Evolutionary conservation across 1,140 invertebrate species (phyloP).

Genomic region (Heliconius nattereri): DNA sequence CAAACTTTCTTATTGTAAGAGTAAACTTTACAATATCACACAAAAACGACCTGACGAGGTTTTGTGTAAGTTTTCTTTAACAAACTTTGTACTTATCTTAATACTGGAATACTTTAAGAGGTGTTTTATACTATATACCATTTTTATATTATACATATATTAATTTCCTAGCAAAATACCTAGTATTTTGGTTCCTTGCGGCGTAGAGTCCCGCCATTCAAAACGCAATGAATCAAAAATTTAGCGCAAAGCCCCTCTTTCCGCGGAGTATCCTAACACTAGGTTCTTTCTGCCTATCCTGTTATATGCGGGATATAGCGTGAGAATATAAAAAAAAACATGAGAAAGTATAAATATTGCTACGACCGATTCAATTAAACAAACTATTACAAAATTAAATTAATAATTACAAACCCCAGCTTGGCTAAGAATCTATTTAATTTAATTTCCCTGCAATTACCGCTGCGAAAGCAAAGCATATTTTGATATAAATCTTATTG

Average conservation of each 20-base stretch:
- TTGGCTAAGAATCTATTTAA: not conserved
- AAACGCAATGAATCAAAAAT: too few relatives aligned
- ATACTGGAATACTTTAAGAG: not conserved
- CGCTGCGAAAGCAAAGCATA: slow-evolving; percentile 15
- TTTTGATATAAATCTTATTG: slow-evolving; percentile 29
- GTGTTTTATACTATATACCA: too few relatives aligned
- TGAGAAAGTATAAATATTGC: not conserved
- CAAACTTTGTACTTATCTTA: not conserved
- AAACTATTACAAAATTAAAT: not conserved
- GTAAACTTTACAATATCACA: not conserved
- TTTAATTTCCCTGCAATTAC: not conserved
- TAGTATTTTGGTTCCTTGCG: too few relatives aligned
- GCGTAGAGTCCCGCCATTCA: too few relatives aligned
- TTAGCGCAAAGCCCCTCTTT: too few relatives aligned
- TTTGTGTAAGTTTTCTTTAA: not conserved
- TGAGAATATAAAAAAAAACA: too few relatives aligned
- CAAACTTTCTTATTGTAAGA: not conserved
- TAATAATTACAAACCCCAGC: not conserved
- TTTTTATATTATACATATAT: too few relatives aligned
- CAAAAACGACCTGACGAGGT: not conserved
- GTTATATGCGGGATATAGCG: too few relatives aligned
- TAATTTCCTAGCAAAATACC: too few relatives aligned
- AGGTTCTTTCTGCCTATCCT: too few relatives aligned
- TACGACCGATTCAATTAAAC: not conserved
- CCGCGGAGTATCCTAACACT: too few relatives aligned